Conservation (phyloP, 2,888 invertebrate genomes). For the Chironomus riparius region DNA sequence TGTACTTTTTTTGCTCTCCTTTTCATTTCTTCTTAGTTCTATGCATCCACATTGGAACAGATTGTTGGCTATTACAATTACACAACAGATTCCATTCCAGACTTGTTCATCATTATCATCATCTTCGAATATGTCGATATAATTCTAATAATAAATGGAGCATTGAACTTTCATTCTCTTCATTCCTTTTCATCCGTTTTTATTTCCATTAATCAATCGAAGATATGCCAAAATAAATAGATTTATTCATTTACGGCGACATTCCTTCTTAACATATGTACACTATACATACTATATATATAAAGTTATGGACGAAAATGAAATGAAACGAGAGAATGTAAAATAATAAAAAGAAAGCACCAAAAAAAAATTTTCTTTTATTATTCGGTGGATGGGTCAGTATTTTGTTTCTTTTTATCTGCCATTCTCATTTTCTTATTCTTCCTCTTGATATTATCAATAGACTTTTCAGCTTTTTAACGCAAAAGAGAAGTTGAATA, state of each 20-base stretch:
- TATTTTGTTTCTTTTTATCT: neutral
- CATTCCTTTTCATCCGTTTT: neutral
- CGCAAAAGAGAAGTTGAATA: neutral
- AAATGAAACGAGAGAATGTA: neutral
- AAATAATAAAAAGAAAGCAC: neutral
- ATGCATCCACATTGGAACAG: neutral
- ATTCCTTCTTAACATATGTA: neutral
- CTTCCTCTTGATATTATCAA: neutral
- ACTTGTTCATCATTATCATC: neutral
- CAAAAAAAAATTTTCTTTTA: neutral
- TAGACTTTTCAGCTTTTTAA: neutral
- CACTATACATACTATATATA: too few species aligned
- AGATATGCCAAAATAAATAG: constrained; percentile 1
- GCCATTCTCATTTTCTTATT: neutral
- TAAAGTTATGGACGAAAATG: neutral
- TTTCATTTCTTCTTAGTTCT: neutral
- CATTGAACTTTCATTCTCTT: neutral
- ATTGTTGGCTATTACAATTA: neutral
- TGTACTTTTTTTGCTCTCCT: neutral
- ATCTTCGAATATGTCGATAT: neutral
- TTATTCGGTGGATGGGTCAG: neutral
- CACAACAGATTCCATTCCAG: neutral
- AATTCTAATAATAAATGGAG: neutral
- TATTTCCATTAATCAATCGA: constrained; percentile 3
- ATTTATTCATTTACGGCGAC: neutral